A percentile compares a stretch with the other conserved stretches of the same genome.
Conservation (phyloP, 2,113 vertebrate species). For the Pterophyllum scalare region DNA sequence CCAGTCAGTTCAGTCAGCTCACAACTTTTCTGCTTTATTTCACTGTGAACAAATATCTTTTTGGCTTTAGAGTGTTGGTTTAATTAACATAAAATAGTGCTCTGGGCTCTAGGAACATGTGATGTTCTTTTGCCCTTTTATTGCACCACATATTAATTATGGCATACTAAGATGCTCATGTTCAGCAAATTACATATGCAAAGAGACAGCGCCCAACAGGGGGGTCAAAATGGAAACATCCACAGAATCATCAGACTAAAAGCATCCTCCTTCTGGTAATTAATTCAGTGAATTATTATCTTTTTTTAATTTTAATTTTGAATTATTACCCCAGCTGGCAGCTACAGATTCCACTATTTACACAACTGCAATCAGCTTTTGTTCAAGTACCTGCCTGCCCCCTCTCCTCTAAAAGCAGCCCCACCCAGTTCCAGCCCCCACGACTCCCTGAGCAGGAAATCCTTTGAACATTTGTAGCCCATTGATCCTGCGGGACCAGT, state of each 20-base stretch:
- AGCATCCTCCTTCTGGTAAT: conserved; percentile 4
- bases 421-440: conserved; percentile 41
- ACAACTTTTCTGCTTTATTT: not conserved
- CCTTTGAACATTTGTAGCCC: conserved; percentile 62
- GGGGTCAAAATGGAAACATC: conserved; percentile 1
- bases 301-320: conserved; percentile 10
- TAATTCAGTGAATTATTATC: conserved; percentile 19
- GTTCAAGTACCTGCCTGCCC: conserved; percentile 38
- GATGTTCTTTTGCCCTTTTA: conserved; percentile 1
- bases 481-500: conserved; percentile 51
- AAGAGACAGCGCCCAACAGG: not conserved
- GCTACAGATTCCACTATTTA: conserved; percentile 39
- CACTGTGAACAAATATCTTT: not conserved
- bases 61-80: not conserved
- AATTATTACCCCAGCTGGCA: conserved; percentile 37
- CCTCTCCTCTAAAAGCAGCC: conserved; percentile 39
- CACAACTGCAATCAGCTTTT: conserved; percentile 34
- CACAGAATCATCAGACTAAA: conserved; percentile 27
- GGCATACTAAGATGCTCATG: not conserved
- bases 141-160: not conserved
- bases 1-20: not conserved
- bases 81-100: not conserved
- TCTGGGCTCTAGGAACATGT: conserved; percentile 1
- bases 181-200: not conserved
- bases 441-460: conserved; percentile 5